Conservation (phyloP, 2,888 invertebrate genomes). For the Erannis defoliaria region DNA sequence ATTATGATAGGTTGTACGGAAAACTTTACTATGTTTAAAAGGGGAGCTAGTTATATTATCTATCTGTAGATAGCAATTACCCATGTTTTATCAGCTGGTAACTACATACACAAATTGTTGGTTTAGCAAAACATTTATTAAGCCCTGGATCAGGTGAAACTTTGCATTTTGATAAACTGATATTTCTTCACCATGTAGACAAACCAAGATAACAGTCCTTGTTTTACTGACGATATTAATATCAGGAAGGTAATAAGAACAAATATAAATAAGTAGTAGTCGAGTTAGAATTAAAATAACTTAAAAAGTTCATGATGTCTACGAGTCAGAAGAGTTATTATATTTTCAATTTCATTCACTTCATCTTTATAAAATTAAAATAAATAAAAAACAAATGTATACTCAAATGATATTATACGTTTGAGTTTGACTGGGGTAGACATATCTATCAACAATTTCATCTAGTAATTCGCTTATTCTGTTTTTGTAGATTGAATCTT, state of each 20-base stretch:
- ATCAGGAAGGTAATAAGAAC: background rate
- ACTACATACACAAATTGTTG: conserved; percentile 11
- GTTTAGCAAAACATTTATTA: conserved; percentile 11
- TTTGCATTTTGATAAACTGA: conserved; percentile 15
- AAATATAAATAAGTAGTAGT: background rate
- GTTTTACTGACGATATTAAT: background rate
- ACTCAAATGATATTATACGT: background rate
- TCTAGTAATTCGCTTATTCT: conserved; percentile 84
- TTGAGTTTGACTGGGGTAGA: conserved; percentile 40
- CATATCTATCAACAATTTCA: conserved; percentile 84
- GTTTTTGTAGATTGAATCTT: conserved; percentile 63
- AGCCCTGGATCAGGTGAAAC: background rate
- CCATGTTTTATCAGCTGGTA: conserved; percentile 10
- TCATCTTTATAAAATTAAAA: too few species aligned
- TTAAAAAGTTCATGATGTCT: background rate
- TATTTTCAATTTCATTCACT: too few species aligned
- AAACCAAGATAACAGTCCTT: background rate
- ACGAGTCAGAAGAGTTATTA: too few species aligned
- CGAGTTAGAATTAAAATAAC: background rate
- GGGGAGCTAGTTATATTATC: background rate
- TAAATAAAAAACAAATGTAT: too few species aligned
- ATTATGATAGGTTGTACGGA: background rate
- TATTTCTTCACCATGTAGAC: background rate
- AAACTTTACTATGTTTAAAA: background rate
- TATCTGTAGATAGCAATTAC: background rate